Evolutionary conservation across 2,113 vertebrate genomes (phyloP).

Genomic region (Grammomys surdaster): DNA sequence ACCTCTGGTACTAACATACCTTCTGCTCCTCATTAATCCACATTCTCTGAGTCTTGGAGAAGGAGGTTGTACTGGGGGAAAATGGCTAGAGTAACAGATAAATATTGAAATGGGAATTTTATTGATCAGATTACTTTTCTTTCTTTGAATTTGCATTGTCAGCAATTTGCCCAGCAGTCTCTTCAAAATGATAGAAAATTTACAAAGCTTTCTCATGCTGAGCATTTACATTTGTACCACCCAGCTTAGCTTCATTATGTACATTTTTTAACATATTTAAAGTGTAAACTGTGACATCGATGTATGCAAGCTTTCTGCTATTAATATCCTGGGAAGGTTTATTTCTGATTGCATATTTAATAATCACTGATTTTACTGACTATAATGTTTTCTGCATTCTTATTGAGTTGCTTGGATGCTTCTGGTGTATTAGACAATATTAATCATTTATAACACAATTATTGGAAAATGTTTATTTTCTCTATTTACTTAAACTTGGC

Average conservation of each 20-base stretch:
- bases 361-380: neutral
- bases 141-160: neutral
- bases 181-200: neutral
- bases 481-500: neutral
- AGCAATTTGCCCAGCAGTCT: neutral
- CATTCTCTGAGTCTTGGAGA: neutral
- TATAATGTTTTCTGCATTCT: neutral
- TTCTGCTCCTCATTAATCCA: neutral
- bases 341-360: neutral
- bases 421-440: neutral
- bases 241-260: neutral
- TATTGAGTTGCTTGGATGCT: neutral
- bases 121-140: neutral
- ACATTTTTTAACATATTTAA: conserved; percentile 39
- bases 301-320: neutral
- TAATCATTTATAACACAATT: conserved; percentile 37
- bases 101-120: neutral
- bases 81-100: neutral
- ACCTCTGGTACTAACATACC: no score
- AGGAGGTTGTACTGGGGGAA: neutral
- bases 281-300: neutral
- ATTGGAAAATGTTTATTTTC: neutral
- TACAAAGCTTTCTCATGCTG: neutral
- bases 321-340: conserved; percentile 10
- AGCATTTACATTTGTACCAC: neutral